phyloP scores from a whole-genome alignment of 2,797 vertebrate species.

The Tiaroga cobitis region DNA sequence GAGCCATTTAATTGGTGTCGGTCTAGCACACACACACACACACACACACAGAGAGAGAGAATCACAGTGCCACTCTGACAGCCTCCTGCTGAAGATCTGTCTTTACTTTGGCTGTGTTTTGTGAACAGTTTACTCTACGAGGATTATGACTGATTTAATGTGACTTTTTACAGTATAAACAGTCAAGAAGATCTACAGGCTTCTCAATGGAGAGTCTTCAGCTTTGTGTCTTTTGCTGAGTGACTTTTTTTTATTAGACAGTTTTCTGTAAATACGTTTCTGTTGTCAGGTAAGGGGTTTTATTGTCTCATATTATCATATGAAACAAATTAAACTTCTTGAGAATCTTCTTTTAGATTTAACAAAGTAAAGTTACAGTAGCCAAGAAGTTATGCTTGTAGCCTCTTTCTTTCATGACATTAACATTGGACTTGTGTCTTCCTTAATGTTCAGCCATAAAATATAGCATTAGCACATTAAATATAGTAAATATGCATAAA shows the following conservation, averaged over 20 bases:
- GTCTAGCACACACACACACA: conserved; percentile 79
- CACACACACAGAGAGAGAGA: conserved; percentile 57
- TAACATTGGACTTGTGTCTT: not conserved
- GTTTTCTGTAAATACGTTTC: conserved; percentile 43
- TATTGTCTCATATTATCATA: not conserved
- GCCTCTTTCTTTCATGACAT: not conserved
- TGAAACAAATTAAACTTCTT: not conserved
- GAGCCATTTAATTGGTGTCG: conserved; percentile 93
- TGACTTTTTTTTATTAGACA: not conserved
- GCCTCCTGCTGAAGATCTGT: conserved; percentile 6
- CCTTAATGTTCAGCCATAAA: not conserved
- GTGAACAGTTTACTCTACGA: not conserved
- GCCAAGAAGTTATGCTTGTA: not conserved
- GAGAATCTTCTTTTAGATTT: not conserved
- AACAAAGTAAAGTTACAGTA: not conserved
- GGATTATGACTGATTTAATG: conserved; percentile 12
- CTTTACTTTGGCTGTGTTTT: conserved; percentile 6
- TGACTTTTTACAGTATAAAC: not conserved
- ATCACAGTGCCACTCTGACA: conserved; percentile 33
- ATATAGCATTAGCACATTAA: not conserved
- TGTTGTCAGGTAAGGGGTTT: conserved; percentile 46
- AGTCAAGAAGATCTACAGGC: not conserved
- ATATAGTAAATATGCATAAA: not conserved
- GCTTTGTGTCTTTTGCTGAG: conserved; percentile 41
- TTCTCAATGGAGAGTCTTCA: conserved; percentile 25